A percentile compares a stretch with the other conserved stretches of the same genome.
phyloP scores from a whole-genome alignment of 2,888 invertebrate genomes.

The Dione juno region DNA sequence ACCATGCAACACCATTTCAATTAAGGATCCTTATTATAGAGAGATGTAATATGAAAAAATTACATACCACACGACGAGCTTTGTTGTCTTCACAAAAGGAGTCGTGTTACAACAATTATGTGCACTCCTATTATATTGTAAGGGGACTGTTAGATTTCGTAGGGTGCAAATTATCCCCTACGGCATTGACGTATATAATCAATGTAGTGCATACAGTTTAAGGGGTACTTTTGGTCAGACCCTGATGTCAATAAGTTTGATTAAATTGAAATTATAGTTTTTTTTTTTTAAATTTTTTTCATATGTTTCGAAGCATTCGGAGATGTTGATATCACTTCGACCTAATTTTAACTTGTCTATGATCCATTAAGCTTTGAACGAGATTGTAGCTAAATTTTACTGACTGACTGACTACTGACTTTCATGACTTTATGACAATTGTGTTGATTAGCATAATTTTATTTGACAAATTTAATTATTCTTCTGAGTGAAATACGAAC shows the following conservation, averaged over 20 bases:
- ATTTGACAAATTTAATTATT: too few relatives aligned
- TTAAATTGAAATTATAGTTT: too few relatives aligned
- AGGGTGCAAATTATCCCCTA: slow-evolving; percentile 69
- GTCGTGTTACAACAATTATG: slow-evolving; percentile 40
- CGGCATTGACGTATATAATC: slow-evolving; percentile 50
- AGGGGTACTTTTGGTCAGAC: not conserved
- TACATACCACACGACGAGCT: not conserved
- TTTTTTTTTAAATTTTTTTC: too few relatives aligned
- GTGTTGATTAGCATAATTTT: too few relatives aligned
- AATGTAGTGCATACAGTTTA: slow-evolving; percentile 21
- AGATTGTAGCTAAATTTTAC: too few relatives aligned
- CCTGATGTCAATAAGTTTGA: not conserved
- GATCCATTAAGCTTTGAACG: too few relatives aligned
- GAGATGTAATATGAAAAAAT: not conserved
- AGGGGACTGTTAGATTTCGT: slow-evolving; percentile 60
- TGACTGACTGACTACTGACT: too few relatives aligned
- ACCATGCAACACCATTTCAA: not conserved
- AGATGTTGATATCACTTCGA: too few relatives aligned
- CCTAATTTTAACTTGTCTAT: too few relatives aligned
- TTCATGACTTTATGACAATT: too few relatives aligned
- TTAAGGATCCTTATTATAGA: not conserved
- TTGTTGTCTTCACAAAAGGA: slow-evolving; percentile 39
- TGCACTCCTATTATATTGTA: slow-evolving; percentile 2
- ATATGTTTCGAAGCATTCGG: too few relatives aligned
- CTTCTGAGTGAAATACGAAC: too few relatives aligned